These are phyloP conservation scores for Machimus rusticus DNA, from an alignment of 2,888 invertebrate species.

Conservation along the genomic window DNA sequence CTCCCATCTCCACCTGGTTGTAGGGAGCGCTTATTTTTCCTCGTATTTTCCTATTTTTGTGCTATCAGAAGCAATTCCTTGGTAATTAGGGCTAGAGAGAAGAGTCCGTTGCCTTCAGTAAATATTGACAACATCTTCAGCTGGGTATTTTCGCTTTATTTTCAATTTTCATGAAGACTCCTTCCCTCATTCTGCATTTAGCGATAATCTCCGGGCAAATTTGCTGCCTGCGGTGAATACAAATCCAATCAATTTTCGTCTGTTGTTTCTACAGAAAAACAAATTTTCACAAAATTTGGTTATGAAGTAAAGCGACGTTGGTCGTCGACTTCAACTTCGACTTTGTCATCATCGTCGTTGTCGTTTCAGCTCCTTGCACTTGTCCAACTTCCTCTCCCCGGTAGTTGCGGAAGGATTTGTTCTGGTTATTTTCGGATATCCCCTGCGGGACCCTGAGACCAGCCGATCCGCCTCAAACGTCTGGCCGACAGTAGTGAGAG, in stretches of 20 bases:
- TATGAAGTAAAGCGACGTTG: not conserved
- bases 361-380: not conserved
- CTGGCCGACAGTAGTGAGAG: not conserved
- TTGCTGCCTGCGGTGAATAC: not conserved
- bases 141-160: not conserved
- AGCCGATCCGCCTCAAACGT: not conserved
- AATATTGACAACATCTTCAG: not conserved
- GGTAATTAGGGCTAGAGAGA: not conserved
- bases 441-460: not conserved
- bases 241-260: not conserved
- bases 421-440: not conserved
- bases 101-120: not conserved
- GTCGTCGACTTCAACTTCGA: not conserved
- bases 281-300: not conserved
- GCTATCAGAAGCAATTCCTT: not conserved
- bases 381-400: not conserved
- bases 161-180: not conserved
- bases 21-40: not conserved
- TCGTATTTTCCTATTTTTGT: not conserved
- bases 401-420: not conserved
- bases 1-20: not conserved
- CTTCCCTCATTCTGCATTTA: not conserved
- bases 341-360: not conserved
- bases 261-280: not conserved
- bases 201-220: not conserved